Base-by-base conservation (phyloP, 2,888 invertebrate genomes). In the Ophion ventricosus region DNA sequence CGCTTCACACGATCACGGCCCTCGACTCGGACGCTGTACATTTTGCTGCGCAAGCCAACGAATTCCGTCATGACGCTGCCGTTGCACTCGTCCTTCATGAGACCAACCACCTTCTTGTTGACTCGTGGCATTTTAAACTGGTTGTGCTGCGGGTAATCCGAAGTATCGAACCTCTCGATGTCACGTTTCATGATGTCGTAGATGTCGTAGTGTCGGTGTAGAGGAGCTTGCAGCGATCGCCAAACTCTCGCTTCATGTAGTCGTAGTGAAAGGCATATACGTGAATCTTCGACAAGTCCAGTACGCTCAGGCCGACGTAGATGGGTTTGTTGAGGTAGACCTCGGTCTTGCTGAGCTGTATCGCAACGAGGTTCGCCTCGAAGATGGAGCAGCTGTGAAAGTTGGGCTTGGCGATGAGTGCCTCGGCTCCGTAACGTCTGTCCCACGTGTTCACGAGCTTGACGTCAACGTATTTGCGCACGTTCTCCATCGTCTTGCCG, bases 131-230 rank as follows among this genome's bases (percentile, higher is more conserved):
- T n/a, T n/a, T n/a, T n/a, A n/a, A n/a, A n/a, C n/a, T n/a, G n/a
- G n/a, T n/a, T n/a, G n/a, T n/a, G n/a, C n/a, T n/a, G n/a, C n/a
- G n/a, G n/a, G n/a, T n/a, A n/a, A n/a, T n/a, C n/a, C n/a, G n/a
- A n/a, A n/a, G n/a, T n/a, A n/a, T n/a, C n/a, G n/a, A n/a, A n/a
- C n/a, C n/a, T n/a, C n/a, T n/a, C n/a, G n/a, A n/a, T n/a, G n/a
- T n/a, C n/a, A n/a, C n/a, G n/a, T n/a, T n/a, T n/a, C n/a, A n/a
- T n/a, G n/a, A n/a, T n/a, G n/a, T n/a, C n/a, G 87, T 94, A 93
- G 56, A 93, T 76, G 85, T 93, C 91, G 1, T 90, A 0, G 90
- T 91, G 74, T 91, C 91, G 40, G 86, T 89, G 67, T 91, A 92
- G 49, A 89, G 77, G 29, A 91, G 77, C 77, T 86, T 89, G n/a